Evolutionary conservation across 2,113 vertebrate genomes (phyloP), one percentile per base, ranked within the genome.

Genomic region (Clarias batrachus): DNA sequence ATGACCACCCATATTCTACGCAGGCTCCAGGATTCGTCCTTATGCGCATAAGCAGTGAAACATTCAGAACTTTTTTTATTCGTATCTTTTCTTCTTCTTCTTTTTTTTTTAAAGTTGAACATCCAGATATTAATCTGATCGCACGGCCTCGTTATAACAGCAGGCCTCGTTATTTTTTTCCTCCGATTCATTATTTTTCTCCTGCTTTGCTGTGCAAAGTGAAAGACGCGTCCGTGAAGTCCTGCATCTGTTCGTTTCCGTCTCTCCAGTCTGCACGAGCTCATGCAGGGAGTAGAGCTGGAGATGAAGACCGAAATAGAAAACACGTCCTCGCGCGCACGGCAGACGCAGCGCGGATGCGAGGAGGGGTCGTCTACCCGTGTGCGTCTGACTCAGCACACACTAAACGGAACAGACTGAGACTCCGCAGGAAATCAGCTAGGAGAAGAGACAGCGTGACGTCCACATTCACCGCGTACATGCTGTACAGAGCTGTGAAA

Each of bases 171-270:
- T 54, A 52, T 6, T 54, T 48, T 8, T 48, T 48, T 17, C 73
- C 12, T 21, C 27, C 6, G 17, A 21, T 37, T 71, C 17, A 71
- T 37, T 71, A 19, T n/a, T 48, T 23, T 23, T 25, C 21, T 48
- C 37, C 37, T 48, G 37, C 33, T 76, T 52, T 27, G 4, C 9
- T 12, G 71, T 12, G 23, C 10, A 17, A 48, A 76, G 23, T 54
- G 48, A 76, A 54, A n/a, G 48, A 76, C 9, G 41, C 54, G 41
- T 54, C 41, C n/a, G 27, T 73, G 57, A 81, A 81, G 54, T 71
- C 27, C n/a, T 17, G 74, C 41, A 85, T 70, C 17, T 81, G 33
- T 70, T 81, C 83, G 87, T 70, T 62, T 60, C 59, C 16, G 81
- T 56, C 48, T 83, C 41, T 73, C 3, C 33, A 11, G 70, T 21